Evolutionary conservation across 1,140 invertebrate genomes (phyloP), one percentile per base, ranked within the genome.

Genomic region (Plutomurus gul): DNA sequence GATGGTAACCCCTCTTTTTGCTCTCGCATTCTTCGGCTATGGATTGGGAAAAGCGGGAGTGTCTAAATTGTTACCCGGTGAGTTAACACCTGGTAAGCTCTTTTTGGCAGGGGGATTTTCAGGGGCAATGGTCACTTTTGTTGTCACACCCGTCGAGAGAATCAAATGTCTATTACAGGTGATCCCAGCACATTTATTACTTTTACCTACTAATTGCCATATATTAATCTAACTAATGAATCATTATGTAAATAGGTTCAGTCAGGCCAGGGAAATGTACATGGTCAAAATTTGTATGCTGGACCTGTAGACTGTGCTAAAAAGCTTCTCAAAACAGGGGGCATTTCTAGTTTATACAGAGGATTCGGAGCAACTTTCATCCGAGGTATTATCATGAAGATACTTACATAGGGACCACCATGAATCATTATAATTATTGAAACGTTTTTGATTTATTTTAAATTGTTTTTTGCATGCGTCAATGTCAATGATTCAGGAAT

Each of bases 141-240:
- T 99, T 40, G 98, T 98, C 94, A 94, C 96, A 18, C 97, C 97
- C 7, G 97, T 97, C 70, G 97, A 99, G 88, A 89, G 97, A 84
- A 98, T 99, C 60, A 99, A 99, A 86, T 99, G 97, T 85, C 88
- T 99, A 40, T 87, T 99, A 47, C 96, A 98, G 90, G 43, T 56
- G 33, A 56, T 10, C 16, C n/a, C n/a, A 49, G 43, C 20, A 1
- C 4, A n/a, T 46, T n/a, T 8, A 16, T 1, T 11, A 16, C 43
- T 4, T 46, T 46, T n/a, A 46, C 16, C 20, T 8, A 4, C 20
- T 16, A 4, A 46, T n/a, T 1, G 1, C 13, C 3, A n/a, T 11
- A 0, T 10, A 46, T 16, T 8, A 1, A 18, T 1, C 4, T 4
- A 43, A 11, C 13, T 4, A 22, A 51, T 4, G 16, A 56, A 56